Evolutionary conservation across 1,140 invertebrate species (phyloP), one percentile per base, ranked within the genome.

Genomic region (Zelostemma sp.): DNA sequence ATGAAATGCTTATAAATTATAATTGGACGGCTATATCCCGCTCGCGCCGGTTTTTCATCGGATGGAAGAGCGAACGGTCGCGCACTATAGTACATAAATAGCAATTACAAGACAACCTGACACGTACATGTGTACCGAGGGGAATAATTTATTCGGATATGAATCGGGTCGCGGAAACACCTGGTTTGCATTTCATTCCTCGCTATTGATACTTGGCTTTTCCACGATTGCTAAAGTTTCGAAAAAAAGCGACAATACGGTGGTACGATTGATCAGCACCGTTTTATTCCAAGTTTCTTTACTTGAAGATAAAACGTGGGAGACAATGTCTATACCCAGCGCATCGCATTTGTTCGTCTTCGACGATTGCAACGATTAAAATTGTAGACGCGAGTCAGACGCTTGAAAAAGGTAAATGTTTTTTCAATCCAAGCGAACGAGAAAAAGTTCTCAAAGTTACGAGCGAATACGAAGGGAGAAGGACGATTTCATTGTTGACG

Each of bases 101-200:
- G 51, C 62, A 66, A 66, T 71, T 71, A 71, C 68, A 66, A 48
- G 54, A 62, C 68, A 71, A 11, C 45, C 50, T 59, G 68, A 71
- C 68, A 59, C 28, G 33, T 66, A 66, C 68, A 71, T 46, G 55
- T 70, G 56, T 65, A 56, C 17, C 50, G 9, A 28, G n/a, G 1
- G 1, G 1, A 4, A 53, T 69, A 35, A 64, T 60, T 60, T 69
- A 69, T 63, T 45, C 19, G 59, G 25, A 40, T 40, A 12, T 40
- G 35, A 40, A 40, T 40, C 11, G 11, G 14, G 3, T 18, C 5
- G 1, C 41, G 16, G n/a, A 43, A 43, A 43, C 41, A 18, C 11
- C 16, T 14, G 14, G 6, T 43, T 11, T 43, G 16, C 8, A 11
- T 16, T 43, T 43, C 41, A 9, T 15, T 46, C 19, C 1, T 19